Evolutionary conservation across 2,797 vertebrate genomes (phyloP).

Genomic region (Sternotherus odoratus): DNA sequence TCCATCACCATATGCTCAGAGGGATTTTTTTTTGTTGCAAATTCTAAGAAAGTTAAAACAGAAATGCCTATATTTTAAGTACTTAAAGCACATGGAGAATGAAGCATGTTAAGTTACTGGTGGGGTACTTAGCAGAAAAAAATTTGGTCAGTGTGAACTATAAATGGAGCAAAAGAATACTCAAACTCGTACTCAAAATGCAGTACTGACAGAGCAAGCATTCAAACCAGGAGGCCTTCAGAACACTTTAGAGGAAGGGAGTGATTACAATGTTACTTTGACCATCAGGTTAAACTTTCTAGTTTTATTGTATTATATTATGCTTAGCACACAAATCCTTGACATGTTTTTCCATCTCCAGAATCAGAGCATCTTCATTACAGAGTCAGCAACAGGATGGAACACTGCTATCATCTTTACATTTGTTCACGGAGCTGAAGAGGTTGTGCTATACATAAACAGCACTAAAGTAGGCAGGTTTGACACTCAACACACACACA

Average conservation of each 20-base stretch:
- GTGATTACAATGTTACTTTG: not conserved
- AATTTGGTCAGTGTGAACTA: not conserved
- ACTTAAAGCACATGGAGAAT: not conserved
- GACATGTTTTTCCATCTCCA: not conserved
- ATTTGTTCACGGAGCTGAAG: constrained; percentile 1
- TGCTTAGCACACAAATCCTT: not conserved
- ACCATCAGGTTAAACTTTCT: constrained; percentile 49
- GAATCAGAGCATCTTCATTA: constrained; percentile 54
- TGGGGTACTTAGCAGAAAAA: not conserved
- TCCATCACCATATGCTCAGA: not conserved
- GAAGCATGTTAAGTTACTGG: not conserved
- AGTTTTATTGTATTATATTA: constrained; percentile 37
- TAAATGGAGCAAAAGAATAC: not conserved
- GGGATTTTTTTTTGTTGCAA: not conserved
- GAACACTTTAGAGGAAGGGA: constrained; percentile 18
- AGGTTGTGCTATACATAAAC: not conserved
- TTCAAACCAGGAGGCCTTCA: constrained; percentile 12
- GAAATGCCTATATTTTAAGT: not conserved
- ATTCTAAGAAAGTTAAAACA: not conserved
- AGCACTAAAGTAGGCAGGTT: not conserved
- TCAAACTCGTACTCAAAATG: not conserved
- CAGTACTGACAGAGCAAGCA: not conserved
- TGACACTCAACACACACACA: not conserved
- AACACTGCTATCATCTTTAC: not conserved
- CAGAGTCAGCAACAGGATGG: not conserved